Evolutionary conservation across 2,113 vertebrate genomes (phyloP), one percentile per base, ranked within the genome.

Genomic region (Podilymbus podiceps): DNA sequence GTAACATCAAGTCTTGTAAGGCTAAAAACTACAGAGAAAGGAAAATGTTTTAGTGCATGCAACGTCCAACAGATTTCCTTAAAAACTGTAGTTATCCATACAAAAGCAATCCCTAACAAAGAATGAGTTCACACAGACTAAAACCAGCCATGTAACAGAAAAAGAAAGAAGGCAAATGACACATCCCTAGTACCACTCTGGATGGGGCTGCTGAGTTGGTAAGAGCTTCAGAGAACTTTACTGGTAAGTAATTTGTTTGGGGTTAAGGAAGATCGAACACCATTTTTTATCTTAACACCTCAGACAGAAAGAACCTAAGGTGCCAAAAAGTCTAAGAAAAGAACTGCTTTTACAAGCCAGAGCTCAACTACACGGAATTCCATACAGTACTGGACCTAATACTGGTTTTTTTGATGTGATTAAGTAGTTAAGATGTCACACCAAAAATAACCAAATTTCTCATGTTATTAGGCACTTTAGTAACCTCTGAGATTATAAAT

Each of bases 1-100:
- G 98, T 55, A 99, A 98, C 97, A 99, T 98, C 97, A 99, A 96
- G 94, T 99, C 99, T 93, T 99, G 99, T 81, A 99, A 98, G 78
- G 99, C 99, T 97, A 99, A 98, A 97, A 99, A 99, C 99, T 99
- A 89, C 30, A 88, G 79, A 74, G 59, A 56, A 93, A 87, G 47
- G 47, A 81, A 77, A 80, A 53, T 16, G n/a, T 12, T 88, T 89
- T 58, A 89, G 33, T 49, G 15, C 31, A 67, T 8, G 22, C 17
- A 17, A 80, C 88, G 31, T 40, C 47, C 62, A 82, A 28, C 5
- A 7, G 16, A 72, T 33, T 72, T 79, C 23, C 53, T 78, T 35
- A 9, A 86, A 83, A 74, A 42, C n/a, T 3, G 9, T 8, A 68
- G 21, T 18, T 82, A 62, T 8, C 79, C 50, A 49, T 20, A 67